Conservation (phyloP, 2,888 invertebrate genomes). For the Nemapogon koenigi region DNA sequence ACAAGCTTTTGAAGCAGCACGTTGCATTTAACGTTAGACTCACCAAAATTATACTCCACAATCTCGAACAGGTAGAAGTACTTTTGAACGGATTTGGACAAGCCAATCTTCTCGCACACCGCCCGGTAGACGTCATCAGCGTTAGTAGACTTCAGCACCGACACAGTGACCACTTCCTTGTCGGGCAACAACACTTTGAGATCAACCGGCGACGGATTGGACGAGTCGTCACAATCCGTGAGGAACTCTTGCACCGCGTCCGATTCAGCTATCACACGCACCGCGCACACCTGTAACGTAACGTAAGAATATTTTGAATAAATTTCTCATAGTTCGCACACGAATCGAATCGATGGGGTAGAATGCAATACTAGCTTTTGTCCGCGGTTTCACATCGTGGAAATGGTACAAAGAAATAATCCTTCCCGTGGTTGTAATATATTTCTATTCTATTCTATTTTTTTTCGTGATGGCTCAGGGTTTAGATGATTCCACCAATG, state of each 20-base stretch:
- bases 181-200: constrained; percentile 87
- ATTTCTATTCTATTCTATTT: no score
- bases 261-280: constrained; percentile 96
- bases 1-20: no score
- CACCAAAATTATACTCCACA: constrained; percentile 96
- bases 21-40: constrained; percentile 34
- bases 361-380: no score
- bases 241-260: constrained; percentile 98
- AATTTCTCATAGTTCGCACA: no score
- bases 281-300: constrained; percentile 88
- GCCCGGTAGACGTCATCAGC: constrained; percentile 91
- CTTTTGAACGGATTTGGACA: constrained; percentile 81
- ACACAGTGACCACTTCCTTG: constrained; percentile 86
- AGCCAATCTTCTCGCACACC: constrained; percentile 82
- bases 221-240: constrained; percentile 88
- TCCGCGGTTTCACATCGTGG: no score
- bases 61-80: constrained; percentile 97
- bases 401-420: no score
- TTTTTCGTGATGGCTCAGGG: no score
- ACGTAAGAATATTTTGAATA: no score
- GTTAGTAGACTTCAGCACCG: constrained; percentile 86
- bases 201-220: constrained; percentile 77
- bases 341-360: no score
- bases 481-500: no score
- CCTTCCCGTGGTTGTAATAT: no score